Base-by-base conservation (phyloP, 2,113 vertebrate species). In the Sapayoa aenigma region DNA sequence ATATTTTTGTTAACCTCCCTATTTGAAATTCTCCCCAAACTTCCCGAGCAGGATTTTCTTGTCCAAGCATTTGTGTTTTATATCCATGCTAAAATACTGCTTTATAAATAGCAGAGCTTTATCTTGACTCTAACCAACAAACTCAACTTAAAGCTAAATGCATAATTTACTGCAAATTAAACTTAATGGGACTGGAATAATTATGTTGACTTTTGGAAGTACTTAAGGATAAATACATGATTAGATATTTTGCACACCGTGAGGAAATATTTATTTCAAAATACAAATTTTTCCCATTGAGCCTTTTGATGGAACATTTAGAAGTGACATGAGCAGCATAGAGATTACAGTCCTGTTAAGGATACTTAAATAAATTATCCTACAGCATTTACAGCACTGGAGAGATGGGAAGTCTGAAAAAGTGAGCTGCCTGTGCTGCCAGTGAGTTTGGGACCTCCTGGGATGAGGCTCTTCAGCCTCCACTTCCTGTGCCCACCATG, bases 131-230 rank as follows among this genome's bases (percentile, higher is more conserved):
- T 68, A 95, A 63, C 85, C 88, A 94, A 90, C 95, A 95, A 87
- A 94, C 73, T 94, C 93, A 90, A 95, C 96, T 97, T 97, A 92
- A 97, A 79, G 72, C 93, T 97, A 97, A 97, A 95, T 91, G 93
- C 93, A 95, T 97, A 96, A 97, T 97, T 97, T 96, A 95, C 94
- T 96, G 84, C 95, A 96, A 97, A 97, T 97, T 97, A 96, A 97
- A 97, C 94, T 96, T 97, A 98, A 97, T 97, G 96, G 92, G 94
- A 95, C 93, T 97, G 93, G 87, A 97, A 94, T 97, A 96, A 97
- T 97, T 96, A 97, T 97, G 97, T 96, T 97, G 97, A 97, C 96
- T 97, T 97, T 97, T 94, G 71, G 91, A 98, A 97, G 95, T 91
- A 96, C 96, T 97, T 97, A 95, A 89, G 95, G 95, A 97, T 97